A percentile compares a stretch with the other conserved stretches of the same genome.
phyloP scores from a whole-genome alignment of 2,797 vertebrate genomes.

The Lerista edwardsae region DNA sequence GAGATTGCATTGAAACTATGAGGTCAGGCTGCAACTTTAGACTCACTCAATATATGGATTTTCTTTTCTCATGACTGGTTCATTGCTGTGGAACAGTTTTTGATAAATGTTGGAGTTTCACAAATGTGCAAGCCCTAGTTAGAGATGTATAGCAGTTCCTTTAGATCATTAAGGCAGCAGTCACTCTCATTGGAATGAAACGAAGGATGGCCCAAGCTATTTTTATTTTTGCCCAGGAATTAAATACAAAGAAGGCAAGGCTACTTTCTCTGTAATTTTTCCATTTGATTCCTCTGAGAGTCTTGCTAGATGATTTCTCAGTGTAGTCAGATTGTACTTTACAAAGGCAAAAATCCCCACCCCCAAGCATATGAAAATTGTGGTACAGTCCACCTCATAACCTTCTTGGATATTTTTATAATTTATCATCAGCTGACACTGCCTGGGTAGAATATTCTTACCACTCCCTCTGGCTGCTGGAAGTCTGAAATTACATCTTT shows the following conservation, averaged over 20 bases:
- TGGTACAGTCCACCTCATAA: constrained; percentile 74
- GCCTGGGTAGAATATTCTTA: constrained; percentile 77
- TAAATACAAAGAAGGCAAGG: constrained; percentile 26
- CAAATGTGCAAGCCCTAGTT: neutral
- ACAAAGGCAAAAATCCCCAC: constrained; percentile 34
- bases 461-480: constrained; percentile 95
- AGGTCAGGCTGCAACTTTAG: neutral
- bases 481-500: constrained; percentile 96
- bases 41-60: neutral
- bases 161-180: neutral
- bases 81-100: neutral
- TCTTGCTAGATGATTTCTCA: constrained; percentile 54
- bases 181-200: constrained; percentile 17
- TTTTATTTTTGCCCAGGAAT: constrained; percentile 47
- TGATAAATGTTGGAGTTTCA: neutral
- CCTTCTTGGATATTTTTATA: constrained; percentile 86
- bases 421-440: constrained; percentile 81
- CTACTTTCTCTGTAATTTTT: constrained; percentile 33
- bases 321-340: constrained; percentile 38
- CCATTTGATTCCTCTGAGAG: constrained; percentile 34
- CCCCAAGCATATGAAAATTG: constrained; percentile 45
- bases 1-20: neutral
- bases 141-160: constrained; percentile 7
- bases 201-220: constrained; percentile 36
- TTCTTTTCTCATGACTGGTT: neutral